A percentile compares a stretch with the other conserved stretches of the same genome.
Evolutionary conservation across 1,140 invertebrate species (phyloP).

Genomic region (Aethina tumida): DNA sequence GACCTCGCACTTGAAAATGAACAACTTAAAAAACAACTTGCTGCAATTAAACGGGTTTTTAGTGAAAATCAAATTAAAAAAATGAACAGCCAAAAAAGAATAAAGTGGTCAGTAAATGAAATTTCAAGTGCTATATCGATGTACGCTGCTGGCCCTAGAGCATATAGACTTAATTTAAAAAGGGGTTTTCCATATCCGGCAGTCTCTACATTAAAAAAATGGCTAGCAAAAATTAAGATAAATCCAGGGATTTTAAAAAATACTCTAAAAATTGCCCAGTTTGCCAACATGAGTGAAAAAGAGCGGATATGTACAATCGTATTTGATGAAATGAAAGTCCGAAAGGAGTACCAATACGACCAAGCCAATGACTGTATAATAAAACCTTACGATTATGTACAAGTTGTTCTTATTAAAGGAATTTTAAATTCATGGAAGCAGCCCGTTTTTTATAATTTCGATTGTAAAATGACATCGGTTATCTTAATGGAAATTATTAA

Average conservation of each 20-base stretch:
- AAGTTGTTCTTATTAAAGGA: conserved; percentile 11
- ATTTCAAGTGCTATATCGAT: conserved; percentile 8
- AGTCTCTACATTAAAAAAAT: conserved; percentile 3
- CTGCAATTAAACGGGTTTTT: no score
- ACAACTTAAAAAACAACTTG: conserved; percentile 5
- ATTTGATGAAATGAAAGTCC: conserved; percentile 13
- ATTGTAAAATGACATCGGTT: conserved; percentile 19
- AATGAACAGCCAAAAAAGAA: conserved; percentile 8
- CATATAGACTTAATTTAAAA: conserved; percentile 10
- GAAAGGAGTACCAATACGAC: conserved; percentile 10
- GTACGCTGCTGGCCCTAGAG: conserved; percentile 8
- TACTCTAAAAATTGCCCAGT: conserved; percentile 5
- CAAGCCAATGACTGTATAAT: conserved; percentile 9
- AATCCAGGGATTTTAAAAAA: conserved; percentile 8
- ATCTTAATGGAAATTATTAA: conserved; percentile 9
- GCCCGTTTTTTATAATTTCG: conserved; percentile 28
- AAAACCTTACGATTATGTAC: conserved; percentile 10
- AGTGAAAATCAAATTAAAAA: conserved; percentile 11
- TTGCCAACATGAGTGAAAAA: conserved; percentile 2
- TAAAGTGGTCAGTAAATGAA: conserved; percentile 8
- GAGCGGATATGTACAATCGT: conserved; percentile 4
- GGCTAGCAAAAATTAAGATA: conserved; percentile 4
- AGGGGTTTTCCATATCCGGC: conserved; percentile 10
- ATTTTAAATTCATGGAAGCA: conserved; percentile 32
- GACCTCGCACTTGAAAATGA: neutral